phyloP scores from a whole-genome alignment of 2,888 invertebrate genomes.

The Escarpia spicata region DNA sequence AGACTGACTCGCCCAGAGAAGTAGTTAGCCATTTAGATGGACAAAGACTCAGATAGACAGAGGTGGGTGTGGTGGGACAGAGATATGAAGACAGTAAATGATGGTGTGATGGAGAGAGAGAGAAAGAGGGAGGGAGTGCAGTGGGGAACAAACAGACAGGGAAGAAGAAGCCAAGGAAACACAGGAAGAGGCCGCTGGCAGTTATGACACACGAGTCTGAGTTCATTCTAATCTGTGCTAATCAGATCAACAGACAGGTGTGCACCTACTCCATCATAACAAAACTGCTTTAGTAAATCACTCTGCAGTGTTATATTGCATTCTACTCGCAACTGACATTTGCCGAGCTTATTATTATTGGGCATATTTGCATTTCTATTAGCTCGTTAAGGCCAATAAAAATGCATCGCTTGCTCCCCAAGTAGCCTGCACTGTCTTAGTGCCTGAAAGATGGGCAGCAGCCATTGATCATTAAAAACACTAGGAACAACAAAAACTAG shows the following conservation, averaged over 20 bases:
- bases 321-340: neutral
- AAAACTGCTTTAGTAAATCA: neutral
- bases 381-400: conserved; percentile 6
- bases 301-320: conserved; percentile 16
- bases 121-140: neutral
- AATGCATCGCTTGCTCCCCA: neutral
- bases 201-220: neutral
- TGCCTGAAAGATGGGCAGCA: neutral
- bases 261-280: neutral
- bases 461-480: neutral
- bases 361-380: conserved; percentile 10
- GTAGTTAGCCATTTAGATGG: no score
- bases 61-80: neutral
- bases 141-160: neutral
- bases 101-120: neutral
- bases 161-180: neutral
- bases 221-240: neutral
- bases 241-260: neutral
- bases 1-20: no score
- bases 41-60: no score
- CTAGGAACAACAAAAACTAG: neutral
- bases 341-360: neutral
- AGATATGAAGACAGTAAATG: neutral
- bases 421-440: neutral
- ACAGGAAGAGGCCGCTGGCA: neutral